Base-by-base conservation (phyloP, 2,888 invertebrate genomes). In the Eupithecia abbreviata region DNA sequence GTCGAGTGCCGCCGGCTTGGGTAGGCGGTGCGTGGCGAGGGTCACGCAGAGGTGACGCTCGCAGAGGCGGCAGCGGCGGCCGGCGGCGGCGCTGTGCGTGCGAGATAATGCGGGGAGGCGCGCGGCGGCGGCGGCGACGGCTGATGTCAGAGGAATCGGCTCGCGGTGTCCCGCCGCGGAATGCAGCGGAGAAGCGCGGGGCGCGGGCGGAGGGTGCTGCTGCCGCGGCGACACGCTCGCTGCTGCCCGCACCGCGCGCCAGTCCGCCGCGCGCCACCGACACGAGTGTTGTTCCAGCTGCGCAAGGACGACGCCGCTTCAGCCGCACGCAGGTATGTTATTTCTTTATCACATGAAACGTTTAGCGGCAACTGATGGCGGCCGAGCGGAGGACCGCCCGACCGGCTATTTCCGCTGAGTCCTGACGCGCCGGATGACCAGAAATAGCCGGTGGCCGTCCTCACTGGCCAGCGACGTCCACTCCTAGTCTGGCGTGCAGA, bases 221-320 rank as follows among this genome's bases (percentile, higher is more conserved):
- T 91, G 92, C 90, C 91, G 90, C 90, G 89, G 88, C 90, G 89
- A 85, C 68, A 45, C 88, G 89, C 84, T 85, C 88, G 88, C 90
- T 90, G 91, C 90, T 89, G 88, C 88, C 87, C 87, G 88, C 85
- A 87, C 84, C 82, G 86, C 84, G 86, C 85, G 92, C 91, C 92
- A 93, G 93, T 93, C 89, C 86, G 93, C 93, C 93, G 94, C 94
- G 94, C 93, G 94, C 93, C 93, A 88, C 90, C 92, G 93, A 90
- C 90, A 88, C 91, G 93, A 92, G 88, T 89, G 91, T 86, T 90
- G 90, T 90, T 86, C 90, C 87, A 89, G 87, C 84, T 85, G 88
- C 89, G 91, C 88, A 87, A 79, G 82, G 84, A 81, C 86, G 85
- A 84, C 85, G 83, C 87, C 86, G 82, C 85, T 88, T 84, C 88